Base-by-base conservation (phyloP, 1,140 invertebrate genomes). In the Lepidostoma basale region DNA sequence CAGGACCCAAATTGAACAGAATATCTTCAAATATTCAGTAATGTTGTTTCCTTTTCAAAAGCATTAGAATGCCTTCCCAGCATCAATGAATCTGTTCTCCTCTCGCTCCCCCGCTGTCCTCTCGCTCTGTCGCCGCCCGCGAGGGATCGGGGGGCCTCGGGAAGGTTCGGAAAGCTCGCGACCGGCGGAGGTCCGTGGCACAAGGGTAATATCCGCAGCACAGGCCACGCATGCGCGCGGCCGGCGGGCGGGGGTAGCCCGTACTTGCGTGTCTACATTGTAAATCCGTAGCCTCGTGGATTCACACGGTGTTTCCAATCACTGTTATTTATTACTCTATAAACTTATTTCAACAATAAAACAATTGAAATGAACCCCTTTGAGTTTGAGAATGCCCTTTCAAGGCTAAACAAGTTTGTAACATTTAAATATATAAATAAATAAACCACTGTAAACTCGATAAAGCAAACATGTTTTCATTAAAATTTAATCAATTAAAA, bases 281-380 rank as follows among this genome's bases (percentile, higher is more conserved):
- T 49, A 49, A 23, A 49, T 23, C 25, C 45, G 18, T 9, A 49
- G 45, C 16, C 44, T 47, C 44, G 44, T 12, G 44, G 44, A 47
- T 5, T 20, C 44, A 49, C 22, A 22, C 20, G 45, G 45, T 49
- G 45, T n/a, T n/a, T n/a, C n/a, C n/a, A n/a, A n/a, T n/a, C n/a
- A n/a, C n/a, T n/a, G n/a, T n/a, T n/a, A n/a, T n/a, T n/a, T n/a
- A n/a, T n/a, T n/a, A n/a, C n/a, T n/a, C n/a, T n/a, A n/a, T n/a
- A n/a, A n/a, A n/a, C n/a, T n/a, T n/a, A n/a, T n/a, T n/a, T n/a
- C n/a, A n/a, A n/a, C n/a, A n/a, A n/a, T n/a, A n/a, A n/a, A n/a
- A n/a, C n/a, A n/a, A n/a, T n/a, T n/a, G n/a, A n/a, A n/a, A n/a
- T n/a, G n/a, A n/a, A n/a, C n/a, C n/a, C n/a, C n/a, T n/a, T n/a